A percentile compares a stretch with the other conserved stretches of the same genome.
These are phyloP conservation scores for Botia kubotai DNA, from an alignment of 2,797 vertebrate species.

Conservation along the genomic window DNA sequence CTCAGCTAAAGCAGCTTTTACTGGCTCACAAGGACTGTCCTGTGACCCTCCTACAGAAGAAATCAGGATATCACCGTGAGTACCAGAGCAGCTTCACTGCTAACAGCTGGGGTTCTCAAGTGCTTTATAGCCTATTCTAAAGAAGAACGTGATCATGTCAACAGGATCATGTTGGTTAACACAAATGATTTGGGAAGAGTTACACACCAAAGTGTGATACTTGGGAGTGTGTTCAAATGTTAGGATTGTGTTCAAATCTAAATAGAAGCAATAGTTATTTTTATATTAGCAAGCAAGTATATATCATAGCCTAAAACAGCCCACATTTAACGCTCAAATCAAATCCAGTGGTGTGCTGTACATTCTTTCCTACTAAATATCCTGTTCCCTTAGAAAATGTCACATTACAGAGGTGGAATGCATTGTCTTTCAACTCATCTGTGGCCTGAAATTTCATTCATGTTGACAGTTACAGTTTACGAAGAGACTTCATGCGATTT, in stretches of 20 bases:
- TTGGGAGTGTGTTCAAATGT: no score
- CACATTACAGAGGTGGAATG: not conserved
- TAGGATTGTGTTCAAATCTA: no score
- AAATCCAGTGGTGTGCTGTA: not conserved
- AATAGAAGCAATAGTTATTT: not conserved
- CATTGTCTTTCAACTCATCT: not conserved
- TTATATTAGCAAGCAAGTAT: not conserved
- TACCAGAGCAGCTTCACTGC: constrained; percentile 99
- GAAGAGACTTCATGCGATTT: constrained; percentile 86
- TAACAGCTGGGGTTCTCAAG: constrained; percentile 85
- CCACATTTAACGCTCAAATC: not conserved
- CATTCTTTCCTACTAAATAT: no score
- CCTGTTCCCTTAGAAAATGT: not conserved
- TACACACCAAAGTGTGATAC: no score
- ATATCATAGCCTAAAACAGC: not conserved
- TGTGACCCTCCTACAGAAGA: constrained; percentile 99
- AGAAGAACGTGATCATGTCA: no score
- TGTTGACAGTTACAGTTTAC: constrained; percentile 71
- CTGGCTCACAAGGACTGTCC: constrained; percentile 99
- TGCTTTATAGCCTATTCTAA: no score
- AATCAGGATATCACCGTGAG: constrained; percentile 99
- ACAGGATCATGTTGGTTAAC: no score
- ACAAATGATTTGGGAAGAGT: no score
- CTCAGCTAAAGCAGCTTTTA: constrained; percentile 99
- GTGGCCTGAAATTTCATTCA: not conserved